Conservation (phyloP, 1,140 invertebrate species). For the Cydia splendana region DNA sequence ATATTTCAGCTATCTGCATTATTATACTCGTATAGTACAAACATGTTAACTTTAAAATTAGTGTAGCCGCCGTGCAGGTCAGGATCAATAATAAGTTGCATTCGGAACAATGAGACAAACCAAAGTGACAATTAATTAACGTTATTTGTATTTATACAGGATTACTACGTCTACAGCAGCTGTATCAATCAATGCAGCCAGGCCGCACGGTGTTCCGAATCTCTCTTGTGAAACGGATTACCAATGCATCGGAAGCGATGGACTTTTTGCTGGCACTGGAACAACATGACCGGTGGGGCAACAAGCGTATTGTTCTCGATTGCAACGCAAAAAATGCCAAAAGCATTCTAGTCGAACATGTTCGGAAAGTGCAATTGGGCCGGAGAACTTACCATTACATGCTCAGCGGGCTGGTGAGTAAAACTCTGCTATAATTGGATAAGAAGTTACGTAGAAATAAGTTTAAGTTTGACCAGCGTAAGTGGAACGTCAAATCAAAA, state of each 20-base stretch:
- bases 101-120: background rate
- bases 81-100: too few relatives aligned
- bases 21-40: too few relatives aligned
- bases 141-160: constrained; percentile 80
- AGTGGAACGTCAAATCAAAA: too few relatives aligned
- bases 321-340: constrained; percentile 94
- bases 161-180: constrained; percentile 92
- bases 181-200: constrained; percentile 91
- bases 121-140: background rate
- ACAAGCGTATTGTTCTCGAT: constrained; percentile 94
- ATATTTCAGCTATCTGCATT: too few relatives aligned
- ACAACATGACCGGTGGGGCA: constrained; percentile 89
- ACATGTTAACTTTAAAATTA: too few relatives aligned
- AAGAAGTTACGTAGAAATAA: too few relatives aligned
- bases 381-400: constrained; percentile 95
- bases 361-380: constrained; percentile 91
- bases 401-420: constrained; percentile 92
- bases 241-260: constrained; percentile 89
- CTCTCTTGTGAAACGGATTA: constrained; percentile 89
- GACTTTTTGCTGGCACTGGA: constrained; percentile 89
- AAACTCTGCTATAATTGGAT: background rate
- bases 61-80: too few relatives aligned
- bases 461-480: too few relatives aligned
- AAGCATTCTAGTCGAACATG: constrained; percentile 92
- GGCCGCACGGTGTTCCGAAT: constrained; percentile 91